Conservation (phyloP, 2,888 invertebrate genomes). For the Cephalotes varians region DNA sequence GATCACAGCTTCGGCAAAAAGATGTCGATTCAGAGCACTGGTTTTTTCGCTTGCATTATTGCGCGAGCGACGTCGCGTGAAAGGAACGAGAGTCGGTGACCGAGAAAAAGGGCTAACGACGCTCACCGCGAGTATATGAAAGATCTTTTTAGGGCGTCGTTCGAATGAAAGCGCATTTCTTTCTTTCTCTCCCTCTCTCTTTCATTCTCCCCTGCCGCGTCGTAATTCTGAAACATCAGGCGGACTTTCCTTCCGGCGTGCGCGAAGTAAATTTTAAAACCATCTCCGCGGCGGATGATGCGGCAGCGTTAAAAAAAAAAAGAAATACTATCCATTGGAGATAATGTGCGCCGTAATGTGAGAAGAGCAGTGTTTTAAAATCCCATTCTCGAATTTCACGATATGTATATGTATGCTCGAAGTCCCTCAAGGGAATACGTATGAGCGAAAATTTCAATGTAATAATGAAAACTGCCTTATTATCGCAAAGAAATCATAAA, state of each 20-base stretch:
- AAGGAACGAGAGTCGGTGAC: constrained; percentile 38
- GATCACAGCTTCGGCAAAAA: constrained; percentile 6
- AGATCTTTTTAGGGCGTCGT: constrained; percentile 49
- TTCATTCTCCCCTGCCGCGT: background rate
- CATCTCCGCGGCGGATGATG: constrained; percentile 40
- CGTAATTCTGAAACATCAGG: constrained; percentile 54
- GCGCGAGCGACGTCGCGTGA: constrained; percentile 45
- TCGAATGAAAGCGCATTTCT: constrained; percentile 49
- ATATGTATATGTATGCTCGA: background rate
- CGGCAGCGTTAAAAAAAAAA: constrained; percentile 27
- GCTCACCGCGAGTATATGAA: constrained; percentile 39
- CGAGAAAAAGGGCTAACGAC: constrained; percentile 50
- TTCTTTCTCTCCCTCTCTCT: background rate
- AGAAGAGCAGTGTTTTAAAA: constrained; percentile 40
- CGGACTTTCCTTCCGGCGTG: constrained; percentile 46
- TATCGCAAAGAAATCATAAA: background rate
- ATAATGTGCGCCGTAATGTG: constrained; percentile 40
- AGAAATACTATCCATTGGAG: constrained; percentile 47
- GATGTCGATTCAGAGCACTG: constrained; percentile 28
- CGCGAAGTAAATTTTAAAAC: constrained; percentile 55
- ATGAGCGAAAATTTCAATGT: constrained; percentile 11
- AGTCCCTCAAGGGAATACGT: constrained; percentile 14
- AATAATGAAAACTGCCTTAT: constrained; percentile 10
- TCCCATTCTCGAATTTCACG: constrained; percentile 42
- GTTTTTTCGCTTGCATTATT: constrained; percentile 48